These are phyloP conservation scores for Colletes gigas DNA, from an alignment of 1,140 invertebrate genomes.

Conservation along the genomic window DNA sequence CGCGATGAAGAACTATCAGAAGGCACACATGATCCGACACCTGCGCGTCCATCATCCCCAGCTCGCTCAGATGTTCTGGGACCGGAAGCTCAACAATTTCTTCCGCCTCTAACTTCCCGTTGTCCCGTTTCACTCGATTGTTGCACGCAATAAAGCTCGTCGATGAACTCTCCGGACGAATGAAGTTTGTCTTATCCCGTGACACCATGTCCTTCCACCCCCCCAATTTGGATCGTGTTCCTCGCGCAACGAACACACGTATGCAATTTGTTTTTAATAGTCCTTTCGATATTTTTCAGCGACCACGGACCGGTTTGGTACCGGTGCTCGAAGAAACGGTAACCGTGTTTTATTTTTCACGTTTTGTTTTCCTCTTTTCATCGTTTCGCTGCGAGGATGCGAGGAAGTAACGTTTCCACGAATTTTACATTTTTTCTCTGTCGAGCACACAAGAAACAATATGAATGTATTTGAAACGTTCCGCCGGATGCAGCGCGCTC, in stretches of 20 bases:
- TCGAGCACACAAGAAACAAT: no score
- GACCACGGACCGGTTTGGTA: background rate
- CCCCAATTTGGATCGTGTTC: no score
- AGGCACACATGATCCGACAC: constrained; percentile 64
- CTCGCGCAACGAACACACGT: no score
- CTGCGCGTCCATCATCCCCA: constrained; percentile 57
- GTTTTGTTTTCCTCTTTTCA: background rate
- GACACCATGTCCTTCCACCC: no score
- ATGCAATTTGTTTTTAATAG: background rate
- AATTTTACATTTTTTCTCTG: no score
- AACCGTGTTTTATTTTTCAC: no score
- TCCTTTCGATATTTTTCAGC: background rate
- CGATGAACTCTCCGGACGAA: background rate
- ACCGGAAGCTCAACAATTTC: constrained; percentile 38
- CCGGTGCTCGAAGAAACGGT: no score
- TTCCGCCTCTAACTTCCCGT: constrained; percentile 25
- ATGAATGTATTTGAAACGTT: no score
- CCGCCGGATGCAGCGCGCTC: background rate
- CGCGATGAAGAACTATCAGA: constrained; percentile 60
- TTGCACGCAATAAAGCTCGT: constrained; percentile 27
- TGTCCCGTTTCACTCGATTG: background rate
- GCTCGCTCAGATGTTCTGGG: constrained; percentile 48
- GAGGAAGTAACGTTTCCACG: no score
- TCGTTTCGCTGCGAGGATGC: no score
- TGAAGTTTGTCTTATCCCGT: no score